These are phyloP conservation scores for Murina feae DNA, from an alignment of 2,113 vertebrate species.

Conservation along the genomic window DNA sequence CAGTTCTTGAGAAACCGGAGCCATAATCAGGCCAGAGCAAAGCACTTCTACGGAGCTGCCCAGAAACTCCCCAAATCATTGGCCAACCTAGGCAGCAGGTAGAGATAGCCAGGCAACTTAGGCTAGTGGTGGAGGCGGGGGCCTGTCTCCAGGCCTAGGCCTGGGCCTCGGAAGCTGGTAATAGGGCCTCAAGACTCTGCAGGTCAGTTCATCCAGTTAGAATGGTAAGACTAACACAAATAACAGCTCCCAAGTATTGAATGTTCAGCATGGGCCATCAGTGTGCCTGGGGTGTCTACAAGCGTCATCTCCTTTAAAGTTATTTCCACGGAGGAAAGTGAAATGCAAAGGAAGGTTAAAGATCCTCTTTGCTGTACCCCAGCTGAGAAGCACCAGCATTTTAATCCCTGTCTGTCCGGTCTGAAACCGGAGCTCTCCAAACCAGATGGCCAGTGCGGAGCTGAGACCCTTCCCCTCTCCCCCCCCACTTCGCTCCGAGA, in stretches of 20 bases:
- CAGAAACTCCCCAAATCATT: neutral
- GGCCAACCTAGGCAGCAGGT: neutral
- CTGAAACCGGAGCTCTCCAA: neutral
- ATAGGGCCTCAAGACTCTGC: neutral
- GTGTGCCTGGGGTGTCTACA: neutral
- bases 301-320: neutral
- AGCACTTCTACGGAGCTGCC: neutral
- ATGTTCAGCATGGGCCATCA: neutral
- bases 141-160: neutral
- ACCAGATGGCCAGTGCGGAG: rapidly evolving
- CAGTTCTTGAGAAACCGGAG: neutral
- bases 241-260: neutral
- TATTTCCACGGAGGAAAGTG: neutral
- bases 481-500: neutral
- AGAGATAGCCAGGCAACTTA: neutral
- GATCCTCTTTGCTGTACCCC: rapidly evolving
- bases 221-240: neutral
- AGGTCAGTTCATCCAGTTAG: neutral
- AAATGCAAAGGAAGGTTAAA: neutral
- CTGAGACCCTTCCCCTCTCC: rapidly evolving
- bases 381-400: neutral
- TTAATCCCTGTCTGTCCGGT: neutral
- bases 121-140: neutral
- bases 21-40: neutral
- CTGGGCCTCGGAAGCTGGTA: neutral